Conservation (phyloP, 2,888 invertebrate genomes). For the Molanna angustata region DNA sequence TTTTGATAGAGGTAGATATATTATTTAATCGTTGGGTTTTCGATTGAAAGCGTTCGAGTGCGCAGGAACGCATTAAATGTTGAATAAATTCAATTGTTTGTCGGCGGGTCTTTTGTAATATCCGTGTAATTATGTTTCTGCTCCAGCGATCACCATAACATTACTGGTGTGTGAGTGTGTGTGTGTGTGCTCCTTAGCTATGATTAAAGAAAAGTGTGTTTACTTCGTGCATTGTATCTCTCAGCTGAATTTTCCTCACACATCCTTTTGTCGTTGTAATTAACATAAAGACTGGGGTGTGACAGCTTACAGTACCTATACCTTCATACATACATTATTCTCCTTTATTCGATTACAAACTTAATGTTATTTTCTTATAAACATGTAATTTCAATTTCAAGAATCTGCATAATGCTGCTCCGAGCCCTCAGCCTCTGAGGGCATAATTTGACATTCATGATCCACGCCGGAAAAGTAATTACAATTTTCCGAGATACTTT, state of each 20-base stretch:
- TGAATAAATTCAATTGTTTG: slow-evolving; percentile 7
- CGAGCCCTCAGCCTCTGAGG: too few species aligned
- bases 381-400: neutral
- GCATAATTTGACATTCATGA: too few species aligned
- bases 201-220: slow-evolving; percentile 11
- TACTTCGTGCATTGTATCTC: slow-evolving; percentile 5
- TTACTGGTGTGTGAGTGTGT: slow-evolving; percentile 5
- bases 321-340: slow-evolving; percentile 14
- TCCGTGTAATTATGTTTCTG: slow-evolving; percentile 17
- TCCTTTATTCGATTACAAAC: slow-evolving; percentile 12
- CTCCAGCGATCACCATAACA: slow-evolving; percentile 11
- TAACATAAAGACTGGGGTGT: slow-evolving; percentile 12
- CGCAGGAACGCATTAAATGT: too few species aligned
- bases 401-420: neutral
- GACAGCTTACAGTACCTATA: slow-evolving; percentile 2
- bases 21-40: too few species aligned
- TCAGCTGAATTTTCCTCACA: slow-evolving; percentile 7
- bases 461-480: too few species aligned
- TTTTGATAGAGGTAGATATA: too few species aligned
- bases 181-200: too few species aligned
- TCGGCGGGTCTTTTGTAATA: slow-evolving; percentile 1
- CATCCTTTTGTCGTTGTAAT: slow-evolving; percentile 9
- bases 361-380: neutral
- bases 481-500: too few species aligned
- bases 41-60: too few species aligned